phyloP scores from a whole-genome alignment of 2,888 invertebrate genomes.

The Plutella xylostella region DNA sequence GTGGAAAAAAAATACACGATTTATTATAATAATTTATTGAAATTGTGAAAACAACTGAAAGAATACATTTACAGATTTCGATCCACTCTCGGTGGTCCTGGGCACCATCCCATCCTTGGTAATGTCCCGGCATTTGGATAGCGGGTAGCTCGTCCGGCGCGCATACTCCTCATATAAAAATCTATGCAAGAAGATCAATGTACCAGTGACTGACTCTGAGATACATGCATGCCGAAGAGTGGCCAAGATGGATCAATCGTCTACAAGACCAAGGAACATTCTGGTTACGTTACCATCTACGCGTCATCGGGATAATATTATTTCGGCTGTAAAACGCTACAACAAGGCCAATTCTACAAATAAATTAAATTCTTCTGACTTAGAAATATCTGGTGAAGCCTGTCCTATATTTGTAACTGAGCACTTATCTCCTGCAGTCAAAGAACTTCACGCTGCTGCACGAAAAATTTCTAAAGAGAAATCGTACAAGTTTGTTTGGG shows the following conservation, averaged over 20 bases:
- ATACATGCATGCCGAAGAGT: neutral
- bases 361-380: slow-evolving; percentile 7
- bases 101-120: neutral
- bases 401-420: slow-evolving; percentile 11
- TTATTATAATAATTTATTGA: neutral
- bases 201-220: too few species aligned
- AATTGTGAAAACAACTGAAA: neutral
- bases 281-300: neutral
- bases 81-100: neutral
- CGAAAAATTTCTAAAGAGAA: neutral
- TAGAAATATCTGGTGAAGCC: slow-evolving; percentile 10
- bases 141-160: neutral
- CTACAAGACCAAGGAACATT: neutral
- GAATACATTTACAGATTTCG: neutral
- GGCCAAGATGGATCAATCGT: neutral
- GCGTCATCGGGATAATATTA: slow-evolving; percentile 13
- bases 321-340: slow-evolving; percentile 14
- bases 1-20: neutral
- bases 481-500: slow-evolving; percentile 2
- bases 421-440: slow-evolving; percentile 15
- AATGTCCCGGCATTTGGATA: neutral
- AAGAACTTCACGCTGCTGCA: slow-evolving; percentile 9
- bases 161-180: too few species aligned
- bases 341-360: slow-evolving; percentile 12
- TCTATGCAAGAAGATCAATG: too few species aligned